These are phyloP conservation scores for Alitta virens DNA, from an alignment of 2,888 invertebrate species.

Conservation along the genomic window DNA sequence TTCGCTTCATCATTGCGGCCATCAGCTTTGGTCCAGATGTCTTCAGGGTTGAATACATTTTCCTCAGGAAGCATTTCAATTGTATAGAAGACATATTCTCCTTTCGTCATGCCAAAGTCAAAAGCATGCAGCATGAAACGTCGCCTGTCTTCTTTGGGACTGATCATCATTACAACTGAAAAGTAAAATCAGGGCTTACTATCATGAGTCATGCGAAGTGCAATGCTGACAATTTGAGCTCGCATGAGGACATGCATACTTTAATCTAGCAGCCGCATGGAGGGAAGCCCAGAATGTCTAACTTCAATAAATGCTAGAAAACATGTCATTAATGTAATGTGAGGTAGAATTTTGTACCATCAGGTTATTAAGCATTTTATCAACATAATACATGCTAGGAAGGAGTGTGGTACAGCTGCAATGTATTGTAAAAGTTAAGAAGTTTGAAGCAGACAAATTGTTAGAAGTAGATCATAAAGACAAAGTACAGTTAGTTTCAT, in stretches of 20 bases:
- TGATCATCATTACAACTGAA: slow-evolving; percentile 25
- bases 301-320: too few species aligned
- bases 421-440: too few species aligned
- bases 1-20: slow-evolving; percentile 41
- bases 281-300: too few species aligned
- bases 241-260: too few species aligned
- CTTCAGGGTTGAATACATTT: slow-evolving; percentile 10
- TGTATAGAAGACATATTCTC: slow-evolving; percentile 45
- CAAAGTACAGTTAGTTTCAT: too few species aligned
- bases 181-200: background rate
- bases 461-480: too few species aligned
- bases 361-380: background rate
- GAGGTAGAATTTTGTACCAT: too few species aligned
- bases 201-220: background rate
- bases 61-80: slow-evolving; percentile 27
- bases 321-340: too few species aligned
- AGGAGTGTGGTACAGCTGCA: too few species aligned
- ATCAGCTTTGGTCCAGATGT: slow-evolving; percentile 44
- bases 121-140: slow-evolving; percentile 46
- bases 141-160: slow-evolving; percentile 34
- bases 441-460: too few species aligned
- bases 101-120: slow-evolving; percentile 42
- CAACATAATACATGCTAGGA: background rate
- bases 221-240: background rate
- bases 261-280: too few species aligned